phyloP scores from a whole-genome alignment of 1,140 invertebrate species.

The Neodiprion pinetum region DNA sequence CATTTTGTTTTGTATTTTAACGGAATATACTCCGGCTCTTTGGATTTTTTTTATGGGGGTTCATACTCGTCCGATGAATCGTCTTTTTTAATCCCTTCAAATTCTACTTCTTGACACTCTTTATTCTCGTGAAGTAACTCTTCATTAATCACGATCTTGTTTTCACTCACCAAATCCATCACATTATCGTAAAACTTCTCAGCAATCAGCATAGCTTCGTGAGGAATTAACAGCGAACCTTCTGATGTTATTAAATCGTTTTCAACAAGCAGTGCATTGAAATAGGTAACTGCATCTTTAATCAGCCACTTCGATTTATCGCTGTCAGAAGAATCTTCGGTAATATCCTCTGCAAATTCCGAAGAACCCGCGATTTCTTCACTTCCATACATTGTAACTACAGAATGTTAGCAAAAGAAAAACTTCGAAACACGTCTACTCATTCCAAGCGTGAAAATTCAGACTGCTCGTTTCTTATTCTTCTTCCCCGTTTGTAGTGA shows the following conservation, averaged over 20 bases:
- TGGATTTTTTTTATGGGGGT: conserved; percentile 19
- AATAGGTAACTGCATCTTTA: not conserved
- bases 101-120: not conserved
- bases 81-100: not conserved
- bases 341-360: not conserved
- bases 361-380: not conserved
- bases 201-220: not conserved
- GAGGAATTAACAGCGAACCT: not conserved
- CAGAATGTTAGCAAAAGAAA: conserved; percentile 1
- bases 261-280: not conserved
- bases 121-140: not conserved
- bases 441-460: not conserved
- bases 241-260: conserved; percentile 1
- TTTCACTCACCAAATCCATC: not conserved
- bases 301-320: not conserved
- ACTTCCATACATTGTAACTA: not conserved
- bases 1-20: conserved; percentile 27
- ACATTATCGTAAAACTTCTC: not conserved
- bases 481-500: no score
- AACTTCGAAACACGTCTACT: not conserved
- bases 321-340: not conserved
- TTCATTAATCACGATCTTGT: not conserved
- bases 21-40: conserved; percentile 17
- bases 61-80: conserved; percentile 22
- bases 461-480: no score